These are phyloP conservation scores for Ectropis grisescens DNA, from an alignment of 1,140 invertebrate species.

Conservation along the genomic window DNA sequence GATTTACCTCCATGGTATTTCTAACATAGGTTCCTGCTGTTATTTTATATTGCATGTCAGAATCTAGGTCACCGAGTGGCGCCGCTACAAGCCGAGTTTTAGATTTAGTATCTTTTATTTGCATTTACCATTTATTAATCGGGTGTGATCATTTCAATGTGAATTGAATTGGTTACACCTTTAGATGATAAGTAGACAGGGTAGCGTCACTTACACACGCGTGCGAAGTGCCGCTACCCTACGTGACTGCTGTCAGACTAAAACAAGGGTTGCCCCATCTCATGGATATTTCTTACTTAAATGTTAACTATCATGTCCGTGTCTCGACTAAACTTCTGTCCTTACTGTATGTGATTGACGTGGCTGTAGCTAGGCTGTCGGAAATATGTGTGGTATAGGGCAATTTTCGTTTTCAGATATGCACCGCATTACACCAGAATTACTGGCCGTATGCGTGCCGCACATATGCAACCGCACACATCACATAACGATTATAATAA, in stretches of 20 bases:
- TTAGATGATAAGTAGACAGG: conserved; percentile 36
- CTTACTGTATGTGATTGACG: conserved; percentile 55
- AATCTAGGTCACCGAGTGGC: conserved; percentile 46
- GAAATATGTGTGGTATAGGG: conserved; percentile 69
- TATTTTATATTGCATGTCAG: conserved; percentile 54
- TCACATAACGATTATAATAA: conserved; percentile 64
- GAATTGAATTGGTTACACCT: conserved; percentile 14
- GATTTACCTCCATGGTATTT: conserved; percentile 54
- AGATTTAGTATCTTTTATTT: conserved; percentile 28
- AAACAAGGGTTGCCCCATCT: conserved; percentile 70
- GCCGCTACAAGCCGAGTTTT: conserved; percentile 24
- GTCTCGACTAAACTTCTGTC: conserved; percentile 62
- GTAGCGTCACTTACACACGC: conserved; percentile 26
- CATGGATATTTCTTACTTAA: conserved; percentile 61
- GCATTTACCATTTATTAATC: conserved; percentile 39
- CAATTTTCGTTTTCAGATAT: conserved; percentile 70
- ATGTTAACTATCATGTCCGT: conserved; percentile 67
- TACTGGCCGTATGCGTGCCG: conserved; percentile 69
- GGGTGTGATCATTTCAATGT: conserved; percentile 22
- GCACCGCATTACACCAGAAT: conserved; percentile 69
- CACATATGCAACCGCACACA: conserved; percentile 69
- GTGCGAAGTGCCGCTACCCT: conserved; percentile 21
- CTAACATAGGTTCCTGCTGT: conserved; percentile 44
- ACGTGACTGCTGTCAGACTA: conserved; percentile 28
- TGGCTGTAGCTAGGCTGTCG: conserved; percentile 47